Conservation (phyloP, 2,888 invertebrate genomes). For the Lasioglossum malachurum region DNA sequence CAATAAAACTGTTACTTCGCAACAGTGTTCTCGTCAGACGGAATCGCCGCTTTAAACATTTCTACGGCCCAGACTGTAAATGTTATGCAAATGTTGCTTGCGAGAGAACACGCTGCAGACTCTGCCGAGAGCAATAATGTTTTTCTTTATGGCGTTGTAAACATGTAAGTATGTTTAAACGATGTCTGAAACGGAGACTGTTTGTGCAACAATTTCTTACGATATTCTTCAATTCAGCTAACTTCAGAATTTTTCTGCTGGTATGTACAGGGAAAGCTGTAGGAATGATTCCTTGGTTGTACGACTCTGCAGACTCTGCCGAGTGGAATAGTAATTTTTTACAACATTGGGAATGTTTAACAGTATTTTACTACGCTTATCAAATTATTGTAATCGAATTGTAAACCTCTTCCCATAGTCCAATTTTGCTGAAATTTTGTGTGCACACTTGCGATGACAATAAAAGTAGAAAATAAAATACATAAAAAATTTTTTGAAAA, state of each 20-base stretch:
- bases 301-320: no score
- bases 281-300: neutral
- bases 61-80: neutral
- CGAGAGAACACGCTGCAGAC: neutral
- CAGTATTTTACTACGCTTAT: neutral
- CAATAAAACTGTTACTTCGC: slow-evolving; percentile 18
- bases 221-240: neutral
- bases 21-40: slow-evolving; percentile 25
- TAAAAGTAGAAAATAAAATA: no score
- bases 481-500: no score
- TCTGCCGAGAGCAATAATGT: neutral
- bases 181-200: neutral
- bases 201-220: neutral
- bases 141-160: slow-evolving; percentile 12
- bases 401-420: no score
- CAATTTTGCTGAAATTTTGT: no score
- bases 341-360: no score
- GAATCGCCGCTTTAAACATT: slow-evolving; percentile 13
- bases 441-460: no score
- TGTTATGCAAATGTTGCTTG: neutral
- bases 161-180: neutral
- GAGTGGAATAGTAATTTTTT: no score
- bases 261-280: neutral
- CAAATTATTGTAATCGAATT: no score
- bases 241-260: neutral